Base-by-base conservation (phyloP, 1,140 invertebrate genomes). In the Aphelenchoides avenae region DNA sequence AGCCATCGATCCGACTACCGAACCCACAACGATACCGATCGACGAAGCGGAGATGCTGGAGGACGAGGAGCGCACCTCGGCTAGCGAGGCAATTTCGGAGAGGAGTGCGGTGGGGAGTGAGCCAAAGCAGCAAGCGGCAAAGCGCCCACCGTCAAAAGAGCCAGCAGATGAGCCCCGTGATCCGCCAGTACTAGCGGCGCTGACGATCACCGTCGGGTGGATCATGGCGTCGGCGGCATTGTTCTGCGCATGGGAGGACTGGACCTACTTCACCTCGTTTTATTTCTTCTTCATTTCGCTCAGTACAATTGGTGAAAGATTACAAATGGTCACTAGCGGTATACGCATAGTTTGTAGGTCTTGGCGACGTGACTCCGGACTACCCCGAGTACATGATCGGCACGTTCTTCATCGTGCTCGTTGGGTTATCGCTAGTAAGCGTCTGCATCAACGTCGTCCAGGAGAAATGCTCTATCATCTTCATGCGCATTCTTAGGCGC, bases 381-480 rank as follows among this genome's bases (percentile, higher is more conserved):
- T 85, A 91, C 80, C 88, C 89, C 9, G 84, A 89, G 75, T 91
- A 86, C 65, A 91, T 94, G 86, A 88, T 92, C 84, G 83, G 85
- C 46, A 89, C 89, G 13, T 92, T 92, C 64, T 83, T 92, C 18
- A 94, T 95, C 75, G 79, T 96, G 27, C 85, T 94, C 5, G 91
- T 96, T 69, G 92, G 92, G 41, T 80, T 96, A 46, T 88, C 92
- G 0, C 80, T 96, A 6, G 92, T 91, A 30, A 91, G 89, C 65
- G 93, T 95, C 87, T 93, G 89, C 79, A 92, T 97, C 74, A 94
- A 74, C 49, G 73, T 74, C 6, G 50, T 74, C 3, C 59, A 74
- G 53, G 73, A 74, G 31, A 76, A 76, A 49, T 29, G 75, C 13
- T 57, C 56, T 6, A 44, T 52, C 7, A 42, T 73, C 41, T 74